Percentiles rank a stretch among this genome's conserved stretches.
Evolutionary conservation across 2,113 vertebrate genomes (phyloP).

Genomic region (Grammomys dolichurus): DNA sequence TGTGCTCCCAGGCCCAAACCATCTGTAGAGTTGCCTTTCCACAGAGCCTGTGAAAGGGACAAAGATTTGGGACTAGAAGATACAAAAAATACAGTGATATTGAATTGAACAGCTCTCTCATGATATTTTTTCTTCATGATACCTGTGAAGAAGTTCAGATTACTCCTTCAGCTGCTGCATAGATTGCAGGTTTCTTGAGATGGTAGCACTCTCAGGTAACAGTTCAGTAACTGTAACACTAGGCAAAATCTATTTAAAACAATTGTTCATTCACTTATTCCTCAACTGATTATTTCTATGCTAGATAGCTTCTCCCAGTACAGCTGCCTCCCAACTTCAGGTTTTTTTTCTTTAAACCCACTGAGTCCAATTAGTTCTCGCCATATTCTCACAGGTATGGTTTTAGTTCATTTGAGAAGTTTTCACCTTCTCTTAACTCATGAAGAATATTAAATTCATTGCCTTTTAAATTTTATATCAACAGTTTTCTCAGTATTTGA

Average conservation of each 20-base stretch:
- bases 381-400: not conserved
- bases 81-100: not conserved
- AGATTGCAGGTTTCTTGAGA: not conserved
- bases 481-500: not conserved
- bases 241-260: not conserved
- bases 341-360: not conserved
- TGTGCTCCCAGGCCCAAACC: too few species aligned
- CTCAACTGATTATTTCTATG: not conserved
- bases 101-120: too few species aligned
- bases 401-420: not conserved
- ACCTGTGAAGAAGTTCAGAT: not conserved
- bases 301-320: not conserved
- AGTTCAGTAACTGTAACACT: not conserved
- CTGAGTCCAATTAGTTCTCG: not conserved
- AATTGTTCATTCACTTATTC: not conserved
- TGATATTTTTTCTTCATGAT: not conserved
- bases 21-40: not conserved
- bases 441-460: not conserved
- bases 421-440: not conserved
- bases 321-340: not conserved
- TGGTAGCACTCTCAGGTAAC: too few species aligned
- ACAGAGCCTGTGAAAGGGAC: too few species aligned
- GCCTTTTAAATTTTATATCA: not conserved
- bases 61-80: too few species aligned
- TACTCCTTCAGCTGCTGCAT: not conserved